Base-by-base conservation (phyloP, 2,113 vertebrate species). In the Lycocorax pyrrhopterus region DNA sequence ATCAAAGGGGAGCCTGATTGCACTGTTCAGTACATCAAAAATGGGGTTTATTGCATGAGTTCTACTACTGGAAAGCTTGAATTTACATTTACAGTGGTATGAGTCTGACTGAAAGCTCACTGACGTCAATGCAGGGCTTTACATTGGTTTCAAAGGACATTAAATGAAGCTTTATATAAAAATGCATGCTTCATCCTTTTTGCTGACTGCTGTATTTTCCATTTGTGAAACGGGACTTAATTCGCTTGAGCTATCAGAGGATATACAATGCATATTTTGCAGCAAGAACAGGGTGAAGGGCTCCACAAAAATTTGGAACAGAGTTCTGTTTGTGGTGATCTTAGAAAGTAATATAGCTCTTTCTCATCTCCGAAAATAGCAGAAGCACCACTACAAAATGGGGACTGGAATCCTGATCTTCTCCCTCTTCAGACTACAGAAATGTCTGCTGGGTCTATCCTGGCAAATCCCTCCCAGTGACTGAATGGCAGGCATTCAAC, bases 71-170 rank as follows among this genome's bases (percentile, higher is more conserved):
- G 90, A 77, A 86, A 90, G 32, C 75, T 86, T 84, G 90, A 77
- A 94, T 95, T 93, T 96, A 74, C 92, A 75, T 93, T 94, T 94
- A 63, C 90, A 81, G 71, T 83, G 67, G 51, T 55, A 59, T 49
- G 79, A 93, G 25, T 74, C 72, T 94, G 72, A 73, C 76, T 92
- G 92, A 90, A 89, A 93, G 72, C 72, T 96, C 44, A 9, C 59
- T 95, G 95, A 96, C 85, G 52, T 96, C 90, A 97, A 35, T 93
- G 72, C 55, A 83, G 75, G 44, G 67, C 59, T 93, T 95, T 94
- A 78, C 15, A 7, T 71, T 84, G 78, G 55, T 95, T 96, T 91
- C 92, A 95, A 90, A 96, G 83, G 90, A 85, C 29, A n/a, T 76
- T 92, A 90, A 86, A 84, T 88, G 60, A 88, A 85, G 59, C 51